These are phyloP conservation scores for Cheiracanthium punctorium DNA, from an alignment of 2,888 invertebrate genomes.

Conservation along the genomic window DNA sequence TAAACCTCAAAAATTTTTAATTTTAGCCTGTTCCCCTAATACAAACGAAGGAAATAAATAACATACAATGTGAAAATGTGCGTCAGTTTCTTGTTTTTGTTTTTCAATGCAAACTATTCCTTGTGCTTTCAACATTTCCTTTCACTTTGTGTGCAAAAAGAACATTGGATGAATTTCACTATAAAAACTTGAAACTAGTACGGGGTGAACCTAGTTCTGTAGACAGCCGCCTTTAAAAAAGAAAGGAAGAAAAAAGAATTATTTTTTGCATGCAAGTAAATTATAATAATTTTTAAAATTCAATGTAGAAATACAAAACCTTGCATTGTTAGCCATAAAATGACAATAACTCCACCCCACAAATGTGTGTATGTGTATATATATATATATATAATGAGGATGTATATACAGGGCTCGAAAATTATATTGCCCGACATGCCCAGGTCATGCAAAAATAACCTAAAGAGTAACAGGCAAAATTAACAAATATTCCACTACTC, in stretches of 20 bases:
- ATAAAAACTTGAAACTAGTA: slow-evolving; percentile 79
- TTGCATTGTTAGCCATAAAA: no score
- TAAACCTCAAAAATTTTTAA: neutral
- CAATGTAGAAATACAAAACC: no score
- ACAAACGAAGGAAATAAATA: slow-evolving; percentile 45
- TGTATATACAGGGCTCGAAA: no score
- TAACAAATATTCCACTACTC: no score
- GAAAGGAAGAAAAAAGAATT: neutral
- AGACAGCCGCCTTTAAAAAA: slow-evolving; percentile 85
- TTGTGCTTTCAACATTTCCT: slow-evolving; percentile 44
- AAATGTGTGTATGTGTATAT: no score
- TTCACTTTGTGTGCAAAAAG: slow-evolving; percentile 48
- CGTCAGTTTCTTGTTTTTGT: slow-evolving; percentile 34
- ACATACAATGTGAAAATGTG: slow-evolving; percentile 62
- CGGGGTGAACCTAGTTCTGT: slow-evolving; percentile 94
- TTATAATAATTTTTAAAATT: no score
- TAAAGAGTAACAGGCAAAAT: no score
- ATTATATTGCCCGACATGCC: no score
- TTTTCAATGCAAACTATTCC: slow-evolving; percentile 33
- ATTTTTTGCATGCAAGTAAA: no score
- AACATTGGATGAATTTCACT: slow-evolving; percentile 52
- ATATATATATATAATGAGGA: no score
- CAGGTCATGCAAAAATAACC: no score
- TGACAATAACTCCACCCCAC: no score
- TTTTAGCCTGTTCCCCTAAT: neutral